Base-by-base conservation (phyloP, 2,113 vertebrate genomes). In the Salvelinus alpinus region DNA sequence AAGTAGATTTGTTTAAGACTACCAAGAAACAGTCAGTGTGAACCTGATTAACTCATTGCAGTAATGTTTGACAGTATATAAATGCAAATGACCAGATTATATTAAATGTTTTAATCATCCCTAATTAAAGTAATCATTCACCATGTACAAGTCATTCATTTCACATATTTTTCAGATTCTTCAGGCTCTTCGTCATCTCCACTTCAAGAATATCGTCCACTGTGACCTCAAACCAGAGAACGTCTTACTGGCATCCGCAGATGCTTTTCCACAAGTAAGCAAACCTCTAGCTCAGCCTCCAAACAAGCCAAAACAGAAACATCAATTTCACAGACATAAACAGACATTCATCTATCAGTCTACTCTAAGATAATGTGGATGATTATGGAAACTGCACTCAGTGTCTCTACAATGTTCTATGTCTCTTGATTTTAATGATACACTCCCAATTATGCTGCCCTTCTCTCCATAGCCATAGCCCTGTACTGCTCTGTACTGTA, bases 201-300 rank as follows among this genome's bases (percentile, higher is more conserved):
- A 99, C 94, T 97, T 99, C 90, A 99, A 99, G 94, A 99, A 99
- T 88, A 97, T 99, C 38, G 97, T 99, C 87, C 97, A 99, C 84
- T 99, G 97, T 92, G 97, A 99, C 85, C 95, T 99, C 72, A 99
- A 99, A 86, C 97, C 97, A 51, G 97, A 99, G 86, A 99, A 99
- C 60, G 97, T 99, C 47, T 91, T 99, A 75, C 78, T 99, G 79
- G 96, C 97, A 0, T 99, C 97, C 3, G 94, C 96, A 0, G 97
- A 99, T 84, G 96, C 97, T 31, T 97, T 97, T 69, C 97, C 97
- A 81, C 97, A 99, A 95, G 97, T 94, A 88, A 48, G 4, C 16
- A 27, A 66, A 22, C 59, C n/a, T 62, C 8, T n/a, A 22, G 20
- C n/a, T 62, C 59, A 24, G n/a, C 13, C n/a, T 7, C 65, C 38